These are phyloP conservation scores for Brachionus rotundiformis DNA, from an alignment of 1,140 invertebrate genomes.

Conservation along the genomic window DNA sequence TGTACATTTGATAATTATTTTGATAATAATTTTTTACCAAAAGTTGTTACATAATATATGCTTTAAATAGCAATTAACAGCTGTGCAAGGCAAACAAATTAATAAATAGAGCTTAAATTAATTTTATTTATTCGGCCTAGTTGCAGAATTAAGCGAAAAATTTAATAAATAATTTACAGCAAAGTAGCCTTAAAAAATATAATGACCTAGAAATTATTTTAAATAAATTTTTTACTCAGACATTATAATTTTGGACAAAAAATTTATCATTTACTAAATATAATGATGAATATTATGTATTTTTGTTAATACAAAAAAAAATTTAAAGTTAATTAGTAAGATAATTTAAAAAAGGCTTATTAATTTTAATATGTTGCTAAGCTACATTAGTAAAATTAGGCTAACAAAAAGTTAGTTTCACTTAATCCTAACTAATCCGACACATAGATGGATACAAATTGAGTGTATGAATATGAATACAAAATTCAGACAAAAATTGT, in stretches of 20 bases:
- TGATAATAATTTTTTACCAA: too few relatives aligned
- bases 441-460: neutral
- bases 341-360: too few relatives aligned
- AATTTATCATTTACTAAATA: too few relatives aligned
- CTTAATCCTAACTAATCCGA: neutral
- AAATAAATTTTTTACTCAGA: too few relatives aligned
- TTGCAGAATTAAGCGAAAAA: neutral
- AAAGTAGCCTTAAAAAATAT: neutral
- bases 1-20: too few relatives aligned
- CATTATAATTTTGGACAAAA: too few relatives aligned
- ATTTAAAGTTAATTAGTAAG: too few relatives aligned
- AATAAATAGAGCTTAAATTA: neutral
- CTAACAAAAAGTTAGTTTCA: slow-evolving; percentile 8
- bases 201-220: neutral
- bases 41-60: too few relatives aligned
- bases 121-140: neutral
- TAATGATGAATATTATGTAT: too few relatives aligned
- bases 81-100: neutral
- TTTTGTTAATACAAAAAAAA: too few relatives aligned
- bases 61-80: neutral
- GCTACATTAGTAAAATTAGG: neutral
- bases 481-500: neutral
- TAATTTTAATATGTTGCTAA: too few relatives aligned
- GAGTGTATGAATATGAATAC: slow-evolving; percentile 7
- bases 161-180: neutral